These are phyloP conservation scores for Lasioglossum villosulum DNA, from an alignment of 2,888 invertebrate genomes.

Conservation along the genomic window DNA sequence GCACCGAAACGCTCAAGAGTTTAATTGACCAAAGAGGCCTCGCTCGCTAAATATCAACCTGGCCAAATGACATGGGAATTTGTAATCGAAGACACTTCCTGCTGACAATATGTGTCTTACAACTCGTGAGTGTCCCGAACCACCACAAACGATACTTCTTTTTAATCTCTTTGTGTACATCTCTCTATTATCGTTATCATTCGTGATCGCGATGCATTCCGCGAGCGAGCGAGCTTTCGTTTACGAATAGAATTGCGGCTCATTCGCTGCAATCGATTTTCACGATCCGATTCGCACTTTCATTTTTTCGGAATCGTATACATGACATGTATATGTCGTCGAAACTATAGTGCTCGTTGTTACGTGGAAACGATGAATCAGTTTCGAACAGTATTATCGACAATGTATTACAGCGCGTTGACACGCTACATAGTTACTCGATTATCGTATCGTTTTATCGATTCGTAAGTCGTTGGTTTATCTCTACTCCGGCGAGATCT, in stretches of 20 bases:
- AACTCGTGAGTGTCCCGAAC: conserved; percentile 82
- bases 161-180: not conserved
- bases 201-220: conserved; percentile 22
- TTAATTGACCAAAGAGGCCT: conserved; percentile 48
- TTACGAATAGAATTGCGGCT: not conserved
- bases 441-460: conserved; percentile 63
- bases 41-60: conserved; percentile 42
- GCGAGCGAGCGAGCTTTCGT: conserved; percentile 1
- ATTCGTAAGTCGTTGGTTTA: conserved; percentile 54
- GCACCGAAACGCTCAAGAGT: conserved; percentile 26
- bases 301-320: not conserved
- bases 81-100: conserved; percentile 84
- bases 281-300: not conserved
- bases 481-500: conserved; percentile 31
- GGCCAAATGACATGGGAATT: conserved; percentile 83
- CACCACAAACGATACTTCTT: not conserved
- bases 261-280: not conserved
- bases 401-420: conserved; percentile 4
- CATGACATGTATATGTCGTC: not conserved
- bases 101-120: conserved; percentile 84
- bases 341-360: not conserved
- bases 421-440: conserved; percentile 11
- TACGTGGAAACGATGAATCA: conserved; percentile 14
- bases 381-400: conserved; percentile 44
- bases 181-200: not conserved